Base-by-base conservation (phyloP, 2,888 invertebrate genomes). In the Hirtodrosophila confusa region DNA sequence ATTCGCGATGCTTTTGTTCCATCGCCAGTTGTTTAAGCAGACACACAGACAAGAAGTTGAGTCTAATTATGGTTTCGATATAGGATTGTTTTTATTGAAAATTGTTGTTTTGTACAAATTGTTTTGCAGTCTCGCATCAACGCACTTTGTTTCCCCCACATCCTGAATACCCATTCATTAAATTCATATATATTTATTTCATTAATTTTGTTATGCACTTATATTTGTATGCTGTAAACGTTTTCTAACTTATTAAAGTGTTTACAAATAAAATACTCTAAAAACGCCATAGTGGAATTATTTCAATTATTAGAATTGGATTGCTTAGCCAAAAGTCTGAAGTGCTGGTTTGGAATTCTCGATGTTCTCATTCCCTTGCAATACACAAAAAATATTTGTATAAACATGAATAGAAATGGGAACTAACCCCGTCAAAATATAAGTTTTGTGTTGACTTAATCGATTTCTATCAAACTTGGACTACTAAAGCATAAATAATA, bases 171-270 rank as follows among this genome's bases (percentile, higher is more conserved):
- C 53, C 47, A 24, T 31, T 11, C 69, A 72, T 80, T 50, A 50
- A 57, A 31, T 43, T 65, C 80, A 61, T 57, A 33, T 50, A 47
- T 80, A 80, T 88, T 80, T 80, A 80, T 80, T 80, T 86, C 58
- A 70, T 47, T 88, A 80, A 83, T 83, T 88, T 77, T 80, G 80
- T 88, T 80, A 79, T 86, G 61, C 80, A 79, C 62, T 60, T 72
- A 44, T 49, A 41, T 60, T 63, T 62, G 41, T 49, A 51, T 64
- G 31, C 48, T 11, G 44, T 36, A 50, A 55, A 27, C 12, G 37
- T 69, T 76, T 73, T 60, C 55, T 50, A 63, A 74, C 40, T 80
- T 70, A 62, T 68, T 48, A 88, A 69, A 36, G 62, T 65, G 84
- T 88, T 82, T 63, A 63, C 58, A 80, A 73, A 78, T 77, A 78